Evolutionary conservation across 2,797 vertebrate genomes (phyloP).

Genomic region (Platyrinchus mystaceus): DNA sequence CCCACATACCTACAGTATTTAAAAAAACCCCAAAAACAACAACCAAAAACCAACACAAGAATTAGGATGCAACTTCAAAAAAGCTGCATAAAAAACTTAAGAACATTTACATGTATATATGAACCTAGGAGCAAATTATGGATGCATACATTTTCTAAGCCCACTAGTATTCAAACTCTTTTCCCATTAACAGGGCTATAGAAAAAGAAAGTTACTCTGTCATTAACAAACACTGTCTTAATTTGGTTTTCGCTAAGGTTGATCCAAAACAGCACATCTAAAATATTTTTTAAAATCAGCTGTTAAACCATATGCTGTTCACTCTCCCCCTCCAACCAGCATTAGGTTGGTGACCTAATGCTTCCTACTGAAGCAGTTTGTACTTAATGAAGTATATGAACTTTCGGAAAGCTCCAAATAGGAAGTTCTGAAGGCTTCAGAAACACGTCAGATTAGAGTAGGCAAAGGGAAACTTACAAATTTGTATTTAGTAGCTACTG

Average conservation of each 20-base stretch:
- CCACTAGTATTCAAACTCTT: not conserved
- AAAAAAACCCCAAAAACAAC: too few species aligned
- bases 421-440: not conserved
- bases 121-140: not conserved
- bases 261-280: not conserved
- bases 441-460: not conserved
- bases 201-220: not conserved
- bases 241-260: not conserved
- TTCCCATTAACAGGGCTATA: not conserved
- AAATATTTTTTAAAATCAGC: not conserved
- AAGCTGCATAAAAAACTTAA: not conserved
- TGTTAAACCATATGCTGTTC: not conserved
- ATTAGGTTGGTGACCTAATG: not conserved
- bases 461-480: not conserved
- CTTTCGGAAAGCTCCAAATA: not conserved
- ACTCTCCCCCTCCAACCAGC: not conserved
- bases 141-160: not conserved
- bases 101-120: not conserved
- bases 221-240: not conserved
- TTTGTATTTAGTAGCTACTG: not conserved
- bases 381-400: not conserved
- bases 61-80: not conserved
- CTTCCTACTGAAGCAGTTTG: not conserved
- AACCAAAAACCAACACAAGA: not conserved
- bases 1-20: conserved; percentile 86